These are phyloP conservation scores for Cepphus grylle DNA, from an alignment of 2,113 vertebrate species.

Conservation along the genomic window DNA sequence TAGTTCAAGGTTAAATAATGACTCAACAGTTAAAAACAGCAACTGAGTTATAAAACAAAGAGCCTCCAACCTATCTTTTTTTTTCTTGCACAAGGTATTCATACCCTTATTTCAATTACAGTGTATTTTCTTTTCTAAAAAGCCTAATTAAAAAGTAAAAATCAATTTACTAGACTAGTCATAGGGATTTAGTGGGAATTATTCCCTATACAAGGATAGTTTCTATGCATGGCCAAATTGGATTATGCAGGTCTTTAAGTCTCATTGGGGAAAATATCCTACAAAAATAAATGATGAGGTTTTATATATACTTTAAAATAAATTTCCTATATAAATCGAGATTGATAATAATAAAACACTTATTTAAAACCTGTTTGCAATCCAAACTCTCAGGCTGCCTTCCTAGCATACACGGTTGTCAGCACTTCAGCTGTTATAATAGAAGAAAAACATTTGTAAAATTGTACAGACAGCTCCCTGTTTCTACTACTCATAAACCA, in stretches of 20 bases:
- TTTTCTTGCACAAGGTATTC: background rate
- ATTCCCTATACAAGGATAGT: background rate
- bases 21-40: background rate
- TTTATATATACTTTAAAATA: background rate
- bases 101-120: background rate
- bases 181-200: background rate
- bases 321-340: background rate
- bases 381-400: background rate
- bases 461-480: background rate
- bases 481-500: background rate
- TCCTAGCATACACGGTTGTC: background rate
- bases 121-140: background rate
- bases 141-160: background rate
- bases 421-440: background rate
- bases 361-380: background rate
- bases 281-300: background rate
- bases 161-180: background rate
- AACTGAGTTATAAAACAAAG: background rate
- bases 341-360: background rate
- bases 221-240: background rate
- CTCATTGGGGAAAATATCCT: background rate
- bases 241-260: background rate
- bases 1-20: background rate
- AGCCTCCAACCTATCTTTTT: background rate
- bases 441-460: background rate